phyloP scores from a whole-genome alignment of 2,888 invertebrate genomes.

The Tenthredo livida region DNA sequence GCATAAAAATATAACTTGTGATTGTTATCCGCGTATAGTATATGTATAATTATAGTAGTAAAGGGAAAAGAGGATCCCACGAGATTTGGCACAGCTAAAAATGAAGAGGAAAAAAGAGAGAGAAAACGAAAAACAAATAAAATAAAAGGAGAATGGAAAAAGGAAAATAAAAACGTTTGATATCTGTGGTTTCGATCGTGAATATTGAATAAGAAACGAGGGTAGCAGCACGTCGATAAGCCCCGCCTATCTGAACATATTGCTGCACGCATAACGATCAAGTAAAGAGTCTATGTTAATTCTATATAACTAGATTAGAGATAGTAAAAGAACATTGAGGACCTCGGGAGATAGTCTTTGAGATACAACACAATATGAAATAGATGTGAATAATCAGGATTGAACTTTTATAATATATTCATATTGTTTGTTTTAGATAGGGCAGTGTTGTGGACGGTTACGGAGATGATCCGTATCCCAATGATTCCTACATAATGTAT shows the following conservation, averaged over 20 bases:
- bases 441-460: constrained; percentile 77
- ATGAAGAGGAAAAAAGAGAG: neutral
- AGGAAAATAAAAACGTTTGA: neutral
- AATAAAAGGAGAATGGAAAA: no score
- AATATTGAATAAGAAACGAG: neutral
- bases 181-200: neutral
- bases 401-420: constrained; percentile 57
- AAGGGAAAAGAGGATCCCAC: neutral
- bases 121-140: neutral
- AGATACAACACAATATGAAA: constrained; percentile 34
- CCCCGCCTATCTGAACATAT: neutral
- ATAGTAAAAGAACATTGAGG: constrained; percentile 19
- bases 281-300: neutral
- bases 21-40: constrained; percentile 25
- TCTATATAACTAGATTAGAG: neutral
- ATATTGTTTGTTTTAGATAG: constrained; percentile 65
- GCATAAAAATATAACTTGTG: neutral
- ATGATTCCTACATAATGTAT: constrained; percentile 74
- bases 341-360: constrained; percentile 49
- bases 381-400: constrained; percentile 55
- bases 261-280: neutral
- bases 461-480: constrained; percentile 75
- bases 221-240: neutral
- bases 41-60: neutral
- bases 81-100: neutral